Conservation (phyloP, 2,797 vertebrate genomes). For the Rhabdophis nuchalis region DNA sequence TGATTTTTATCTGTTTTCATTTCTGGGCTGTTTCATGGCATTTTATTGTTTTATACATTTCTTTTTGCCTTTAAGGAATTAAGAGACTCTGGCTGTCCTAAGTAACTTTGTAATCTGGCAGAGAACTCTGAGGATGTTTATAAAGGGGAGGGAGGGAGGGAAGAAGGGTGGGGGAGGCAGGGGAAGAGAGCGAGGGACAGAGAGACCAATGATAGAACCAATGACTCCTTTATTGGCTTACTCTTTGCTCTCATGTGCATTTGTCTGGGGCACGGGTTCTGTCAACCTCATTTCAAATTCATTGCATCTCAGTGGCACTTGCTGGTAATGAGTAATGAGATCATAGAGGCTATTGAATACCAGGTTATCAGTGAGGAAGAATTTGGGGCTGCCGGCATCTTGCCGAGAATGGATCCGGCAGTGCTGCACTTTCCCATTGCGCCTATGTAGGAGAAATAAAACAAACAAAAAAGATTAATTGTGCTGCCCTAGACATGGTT, state of each 20-base stretch:
- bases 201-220: background rate
- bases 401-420: conserved; percentile 97
- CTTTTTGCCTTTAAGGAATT: background rate
- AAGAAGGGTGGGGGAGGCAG: background rate
- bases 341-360: conserved; percentile 96
- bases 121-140: background rate
- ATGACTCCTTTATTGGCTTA: conserved; percentile 66
- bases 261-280: conserved; percentile 95
- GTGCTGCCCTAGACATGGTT: background rate
- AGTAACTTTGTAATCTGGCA: background rate
- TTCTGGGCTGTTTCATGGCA: background rate
- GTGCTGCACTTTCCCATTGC: conserved; percentile 94
- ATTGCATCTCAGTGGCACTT: conserved; percentile 95
- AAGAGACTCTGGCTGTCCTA: background rate
- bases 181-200: too few species aligned
- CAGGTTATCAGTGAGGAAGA: conserved; percentile 97
- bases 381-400: conserved; percentile 94
- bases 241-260: conserved; percentile 99
- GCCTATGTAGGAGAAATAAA: conserved; percentile 70
- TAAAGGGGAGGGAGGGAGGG: background rate
- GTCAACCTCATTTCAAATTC: conserved; percentile 99
- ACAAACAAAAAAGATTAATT: too few species aligned
- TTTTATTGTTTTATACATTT: background rate
- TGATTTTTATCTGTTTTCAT: background rate
- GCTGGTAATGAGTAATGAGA: conserved; percentile 97